These are phyloP conservation scores for Thunnus thynnus DNA, from an alignment of 2,113 vertebrate species.

Conservation along the genomic window DNA sequence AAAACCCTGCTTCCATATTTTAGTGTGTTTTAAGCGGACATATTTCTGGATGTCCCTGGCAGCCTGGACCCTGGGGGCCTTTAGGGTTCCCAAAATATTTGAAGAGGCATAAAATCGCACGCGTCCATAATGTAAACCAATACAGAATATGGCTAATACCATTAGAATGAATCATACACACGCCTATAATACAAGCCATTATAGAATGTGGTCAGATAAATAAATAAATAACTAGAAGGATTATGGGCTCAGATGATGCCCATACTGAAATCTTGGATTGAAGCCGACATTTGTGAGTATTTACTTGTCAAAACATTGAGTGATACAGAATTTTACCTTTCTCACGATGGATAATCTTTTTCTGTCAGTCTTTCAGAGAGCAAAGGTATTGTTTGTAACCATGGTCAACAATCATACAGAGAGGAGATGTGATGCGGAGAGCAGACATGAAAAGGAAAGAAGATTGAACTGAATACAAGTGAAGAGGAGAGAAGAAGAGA, in stretches of 20 bases:
- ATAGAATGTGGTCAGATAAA: conserved; percentile 16
- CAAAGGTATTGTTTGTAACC: too few species aligned
- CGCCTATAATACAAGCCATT: conserved; percentile 10
- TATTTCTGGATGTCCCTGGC: conserved; percentile 66
- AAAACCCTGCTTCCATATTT: conserved; percentile 64
- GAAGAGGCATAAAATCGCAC: conserved; percentile 53
- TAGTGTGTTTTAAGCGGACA: conserved; percentile 68
- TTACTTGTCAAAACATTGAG: too few species aligned
- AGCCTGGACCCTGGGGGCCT: conserved; percentile 39
- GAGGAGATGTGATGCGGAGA: too few species aligned
- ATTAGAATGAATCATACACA: conserved; percentile 3
- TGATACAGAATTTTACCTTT: too few species aligned
- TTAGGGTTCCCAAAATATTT: conserved; percentile 64
- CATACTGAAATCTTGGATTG: background rate
- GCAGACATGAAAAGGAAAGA: too few species aligned
- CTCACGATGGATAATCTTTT: too few species aligned
- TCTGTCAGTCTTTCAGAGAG: too few species aligned
- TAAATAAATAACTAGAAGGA: background rate
- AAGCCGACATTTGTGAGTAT: background rate
- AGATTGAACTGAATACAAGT: too few species aligned
- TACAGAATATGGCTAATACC: conserved; percentile 25
- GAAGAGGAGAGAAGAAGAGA: background rate
- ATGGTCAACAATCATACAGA: too few species aligned
- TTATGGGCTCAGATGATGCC: background rate
- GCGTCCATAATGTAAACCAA: conserved; percentile 47